These are phyloP conservation scores for Pristionchus maxplancki DNA, from an alignment of 2,888 invertebrate genomes.

Conservation along the genomic window DNA sequence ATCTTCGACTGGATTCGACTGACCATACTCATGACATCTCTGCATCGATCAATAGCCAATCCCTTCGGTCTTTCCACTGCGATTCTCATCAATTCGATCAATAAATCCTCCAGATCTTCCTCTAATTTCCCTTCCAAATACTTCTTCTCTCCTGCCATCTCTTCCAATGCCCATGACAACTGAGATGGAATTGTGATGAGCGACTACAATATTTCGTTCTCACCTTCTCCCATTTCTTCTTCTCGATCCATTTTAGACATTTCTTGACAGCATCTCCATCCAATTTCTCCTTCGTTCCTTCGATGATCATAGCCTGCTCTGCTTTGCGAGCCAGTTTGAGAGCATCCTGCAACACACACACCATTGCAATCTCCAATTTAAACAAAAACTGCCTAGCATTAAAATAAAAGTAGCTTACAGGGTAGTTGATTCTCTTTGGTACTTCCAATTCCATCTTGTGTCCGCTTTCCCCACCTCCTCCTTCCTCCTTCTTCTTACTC, in stretches of 20 bases:
- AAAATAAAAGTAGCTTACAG: not conserved
- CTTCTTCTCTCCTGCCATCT: slow-evolving; percentile 56
- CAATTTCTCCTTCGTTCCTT: slow-evolving; percentile 55
- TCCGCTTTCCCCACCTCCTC: slow-evolving; percentile 45
- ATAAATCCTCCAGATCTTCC: slow-evolving; percentile 64
- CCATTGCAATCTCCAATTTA: not conserved
- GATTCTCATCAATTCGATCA: slow-evolving; percentile 55
- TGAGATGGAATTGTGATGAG: slow-evolving; percentile 17
- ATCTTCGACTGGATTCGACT: not conserved
- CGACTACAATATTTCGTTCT: not conserved
- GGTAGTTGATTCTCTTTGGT: slow-evolving; percentile 12
- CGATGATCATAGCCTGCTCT: not conserved
- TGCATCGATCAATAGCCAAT: slow-evolving; percentile 53
- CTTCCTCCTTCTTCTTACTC: slow-evolving; percentile 26
- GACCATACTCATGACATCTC: slow-evolving; percentile 56
- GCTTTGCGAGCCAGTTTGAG: not conserved
- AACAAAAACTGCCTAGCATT: not conserved
- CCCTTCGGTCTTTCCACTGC: slow-evolving; percentile 52
- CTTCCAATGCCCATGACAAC: slow-evolving; percentile 64
- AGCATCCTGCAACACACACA: not conserved
- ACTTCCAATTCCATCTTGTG: not conserved
- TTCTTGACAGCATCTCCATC: slow-evolving; percentile 65
- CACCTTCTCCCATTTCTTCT: slow-evolving; percentile 60
- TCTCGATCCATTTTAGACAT: slow-evolving; percentile 59
- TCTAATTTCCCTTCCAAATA: slow-evolving; percentile 59